A percentile compares a stretch with the other conserved stretches of the same genome.
Evolutionary conservation across 2,797 vertebrate species (phyloP).

Genomic region (Trachurus trachurus): DNA sequence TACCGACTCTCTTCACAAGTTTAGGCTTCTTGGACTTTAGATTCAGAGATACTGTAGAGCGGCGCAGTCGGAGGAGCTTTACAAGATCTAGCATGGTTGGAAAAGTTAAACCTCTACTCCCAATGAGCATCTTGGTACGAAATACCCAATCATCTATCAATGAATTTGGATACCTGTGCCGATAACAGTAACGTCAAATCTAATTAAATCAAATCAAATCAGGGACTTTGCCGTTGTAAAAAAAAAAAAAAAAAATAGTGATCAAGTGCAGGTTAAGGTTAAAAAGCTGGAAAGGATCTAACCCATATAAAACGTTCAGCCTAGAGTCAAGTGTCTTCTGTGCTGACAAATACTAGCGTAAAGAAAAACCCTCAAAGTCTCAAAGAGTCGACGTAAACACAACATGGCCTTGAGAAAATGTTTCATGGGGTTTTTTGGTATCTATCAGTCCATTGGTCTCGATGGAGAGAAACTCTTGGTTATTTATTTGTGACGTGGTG

Average conservation of each 20-base stretch:
- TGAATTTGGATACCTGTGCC: not conserved
- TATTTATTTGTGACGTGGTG: slow-evolving; percentile 10
- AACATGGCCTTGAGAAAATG: not conserved
- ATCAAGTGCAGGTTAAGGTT: not conserved
- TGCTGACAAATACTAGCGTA: not conserved
- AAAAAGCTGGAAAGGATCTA: not conserved
- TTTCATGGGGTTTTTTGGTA: not conserved
- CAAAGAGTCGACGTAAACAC: not conserved
- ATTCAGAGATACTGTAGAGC: not conserved
- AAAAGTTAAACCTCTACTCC: not conserved
- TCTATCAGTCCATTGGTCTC: not conserved
- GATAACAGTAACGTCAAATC: not conserved
- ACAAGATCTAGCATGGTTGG: not conserved
- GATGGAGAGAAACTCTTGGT: not conserved
- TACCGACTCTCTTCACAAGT: not conserved
- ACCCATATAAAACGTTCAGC: not conserved
- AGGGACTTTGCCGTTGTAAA: not conserved
- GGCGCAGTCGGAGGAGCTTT: not conserved
- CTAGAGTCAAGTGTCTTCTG: too few relatives aligned
- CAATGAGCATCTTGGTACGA: not conserved
- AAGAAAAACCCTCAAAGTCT: not conserved
- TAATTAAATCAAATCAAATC: not conserved
- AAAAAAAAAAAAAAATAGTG: too few relatives aligned
- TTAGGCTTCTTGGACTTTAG: not conserved
- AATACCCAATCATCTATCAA: not conserved